Base-by-base conservation (phyloP, 2,113 vertebrate species). In the Planiliza haematocheilus region DNA sequence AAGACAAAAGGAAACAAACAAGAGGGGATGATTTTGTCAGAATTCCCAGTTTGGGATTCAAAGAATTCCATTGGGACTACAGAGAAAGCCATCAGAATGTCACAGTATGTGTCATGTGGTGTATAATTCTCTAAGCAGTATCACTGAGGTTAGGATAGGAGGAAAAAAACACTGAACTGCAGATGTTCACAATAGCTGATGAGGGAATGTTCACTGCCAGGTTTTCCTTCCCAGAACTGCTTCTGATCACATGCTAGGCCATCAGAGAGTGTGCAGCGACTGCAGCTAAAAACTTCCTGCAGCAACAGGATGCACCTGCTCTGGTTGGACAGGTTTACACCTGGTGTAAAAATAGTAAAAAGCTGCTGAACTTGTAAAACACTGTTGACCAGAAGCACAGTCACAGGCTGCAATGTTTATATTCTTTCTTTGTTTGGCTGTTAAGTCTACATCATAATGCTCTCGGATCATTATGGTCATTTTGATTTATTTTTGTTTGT, bases 241-340 rank as follows among this genome's bases (percentile, higher is more conserved):
- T 3, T 16, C 37, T 18, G 66, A 39, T 67, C 83, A 65, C 80
- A 55, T 66, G 73, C 71, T 83, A 68, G 67, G 74, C 45, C 16
- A 9, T 34, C 74, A 42, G 70, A 14, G 58, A 72, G 52, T 9
- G 61, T 74, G 65, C 50, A 36, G n/a, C 8, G 55, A 50, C 17
- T 34, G 58, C 51, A 60, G 73, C 70, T 59, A 59, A 53, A 38
- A 53, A 64, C 66, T 83, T 88, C 82, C 81, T 87, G 74, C 58
- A 48, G 65, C 34, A 57, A 53, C 39, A 90, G 92, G 92, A 92
- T 89, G 82, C 92, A 93, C 87, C 92, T 92, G 92, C 77, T 74
- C 55, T 11, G 56, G 76, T 30, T 18, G 24, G 69, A 70, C 87
- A 62, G 77, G 74, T 83, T 77, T 46, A 8, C 18, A 3, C 11